Percentiles rank a stretch among this genome's conserved stretches.
Conservation (phyloP, 2,797 vertebrate species). For the Aeoliscus strigatus region DNA sequence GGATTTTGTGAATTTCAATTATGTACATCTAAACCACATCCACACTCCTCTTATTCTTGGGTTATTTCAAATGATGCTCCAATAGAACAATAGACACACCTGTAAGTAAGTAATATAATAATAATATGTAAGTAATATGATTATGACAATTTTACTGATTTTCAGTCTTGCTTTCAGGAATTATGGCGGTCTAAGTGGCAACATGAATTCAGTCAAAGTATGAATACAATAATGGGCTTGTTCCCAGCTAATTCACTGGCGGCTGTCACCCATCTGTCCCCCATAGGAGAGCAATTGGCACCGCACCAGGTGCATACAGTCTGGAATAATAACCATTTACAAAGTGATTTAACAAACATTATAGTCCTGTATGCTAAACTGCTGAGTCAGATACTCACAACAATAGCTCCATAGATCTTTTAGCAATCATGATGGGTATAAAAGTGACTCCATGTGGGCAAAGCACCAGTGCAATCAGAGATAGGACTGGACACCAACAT, state of each 20-base stretch:
- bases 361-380: slow-evolving; percentile 43
- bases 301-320: slow-evolving; percentile 57
- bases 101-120: too few relatives aligned
- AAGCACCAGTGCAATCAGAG: slow-evolving; percentile 39
- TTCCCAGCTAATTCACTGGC: slow-evolving; percentile 15
- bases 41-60: too few relatives aligned
- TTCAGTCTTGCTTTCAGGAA: too few relatives aligned
- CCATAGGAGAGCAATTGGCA: slow-evolving; percentile 51
- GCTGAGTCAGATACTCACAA: slow-evolving; percentile 68
- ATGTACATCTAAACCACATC: too few relatives aligned
- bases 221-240: slow-evolving; percentile 5
- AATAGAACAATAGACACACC: too few relatives aligned
- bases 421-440: slow-evolving; percentile 60
- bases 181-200: too few relatives aligned
- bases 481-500: slow-evolving; percentile 40
- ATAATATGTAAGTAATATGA: too few relatives aligned
- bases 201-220: too few relatives aligned
- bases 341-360: slow-evolving; percentile 63
- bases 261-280: slow-evolving; percentile 36
- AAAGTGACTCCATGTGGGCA: slow-evolving; percentile 44
- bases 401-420: slow-evolving; percentile 65
- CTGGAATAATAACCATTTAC: slow-evolving; percentile 66
- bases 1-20: too few relatives aligned
- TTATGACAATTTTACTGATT: too few relatives aligned
- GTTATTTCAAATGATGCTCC: too few relatives aligned